phyloP scores from a whole-genome alignment of 2,113 vertebrate species.

The Mobula birostris region DNA sequence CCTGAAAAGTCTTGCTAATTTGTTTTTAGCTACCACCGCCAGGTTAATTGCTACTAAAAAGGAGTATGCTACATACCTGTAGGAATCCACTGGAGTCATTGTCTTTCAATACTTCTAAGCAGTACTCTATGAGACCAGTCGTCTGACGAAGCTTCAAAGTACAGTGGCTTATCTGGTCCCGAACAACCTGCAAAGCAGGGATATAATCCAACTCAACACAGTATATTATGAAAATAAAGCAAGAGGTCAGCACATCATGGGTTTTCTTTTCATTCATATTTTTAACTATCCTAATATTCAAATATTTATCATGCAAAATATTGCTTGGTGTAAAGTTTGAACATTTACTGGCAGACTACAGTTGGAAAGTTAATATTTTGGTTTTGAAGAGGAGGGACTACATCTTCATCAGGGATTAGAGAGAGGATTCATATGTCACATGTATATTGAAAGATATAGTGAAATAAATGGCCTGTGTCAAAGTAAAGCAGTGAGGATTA shows the following conservation, averaged over 20 bases:
- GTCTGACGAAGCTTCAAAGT: constrained; percentile 96
- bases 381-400: no score
- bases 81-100: constrained; percentile 93
- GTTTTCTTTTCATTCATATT: background rate
- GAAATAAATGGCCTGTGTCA: no score
- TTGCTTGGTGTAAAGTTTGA: background rate
- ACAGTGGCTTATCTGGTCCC: constrained; percentile 98
- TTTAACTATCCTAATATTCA: background rate
- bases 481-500: no score
- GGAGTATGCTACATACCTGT: constrained; percentile 64
- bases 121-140: constrained; percentile 95
- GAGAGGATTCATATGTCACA: no score
- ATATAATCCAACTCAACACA: constrained; percentile 14
- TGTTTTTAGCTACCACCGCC: no score
- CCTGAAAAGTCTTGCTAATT: no score
- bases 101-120: constrained; percentile 92
- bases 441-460: no score
- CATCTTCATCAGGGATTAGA: no score
- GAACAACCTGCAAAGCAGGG: constrained; percentile 69
- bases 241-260: background rate
- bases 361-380: no score
- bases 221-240: background rate
- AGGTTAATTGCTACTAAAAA: background rate
- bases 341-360: background rate
- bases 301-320: background rate